Percentiles rank a stretch among this genome's conserved stretches.
Conservation (phyloP, 2,113 vertebrate species). For the Pyrgilauda ruficollis region DNA sequence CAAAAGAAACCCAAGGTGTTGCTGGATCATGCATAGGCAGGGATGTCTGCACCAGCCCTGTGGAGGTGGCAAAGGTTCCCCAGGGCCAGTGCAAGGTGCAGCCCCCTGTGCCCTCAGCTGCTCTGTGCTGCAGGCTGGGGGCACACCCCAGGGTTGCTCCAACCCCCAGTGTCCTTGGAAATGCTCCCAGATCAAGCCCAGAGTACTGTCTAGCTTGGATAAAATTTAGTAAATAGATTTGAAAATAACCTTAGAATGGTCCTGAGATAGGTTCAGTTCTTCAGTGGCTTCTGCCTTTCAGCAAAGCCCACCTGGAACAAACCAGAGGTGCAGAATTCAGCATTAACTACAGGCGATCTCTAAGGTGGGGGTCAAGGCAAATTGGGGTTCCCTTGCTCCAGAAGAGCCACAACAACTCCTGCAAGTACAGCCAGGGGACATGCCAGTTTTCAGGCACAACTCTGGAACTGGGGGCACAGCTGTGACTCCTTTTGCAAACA, state of each 20-base stretch:
- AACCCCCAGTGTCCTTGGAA: neutral
- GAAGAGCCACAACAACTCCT: neutral
- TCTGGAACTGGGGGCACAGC: neutral
- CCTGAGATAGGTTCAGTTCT: neutral
- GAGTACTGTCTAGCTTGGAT: neutral
- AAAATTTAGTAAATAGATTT: neutral
- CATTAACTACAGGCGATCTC: too few species aligned
- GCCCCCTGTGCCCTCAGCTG: neutral
- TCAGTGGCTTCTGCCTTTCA: neutral
- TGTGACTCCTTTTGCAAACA: neutral
- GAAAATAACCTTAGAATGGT: neutral
- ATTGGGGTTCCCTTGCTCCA: neutral
- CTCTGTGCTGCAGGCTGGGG: neutral
- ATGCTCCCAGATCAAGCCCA: neutral
- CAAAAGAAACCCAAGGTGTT: too few species aligned
- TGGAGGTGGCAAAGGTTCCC: rapidly evolving
- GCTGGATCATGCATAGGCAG: rapidly evolving
- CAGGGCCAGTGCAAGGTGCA: neutral
- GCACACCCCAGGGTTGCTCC: neutral
- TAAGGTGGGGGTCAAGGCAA: neutral
- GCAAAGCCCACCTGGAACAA: neutral
- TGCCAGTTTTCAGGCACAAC: neutral
- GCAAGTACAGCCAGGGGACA: neutral
- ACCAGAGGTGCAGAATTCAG: neutral
- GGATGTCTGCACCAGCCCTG: too few species aligned